Base-by-base conservation (phyloP, 2,888 invertebrate species). In the Abrostola tripartita region DNA sequence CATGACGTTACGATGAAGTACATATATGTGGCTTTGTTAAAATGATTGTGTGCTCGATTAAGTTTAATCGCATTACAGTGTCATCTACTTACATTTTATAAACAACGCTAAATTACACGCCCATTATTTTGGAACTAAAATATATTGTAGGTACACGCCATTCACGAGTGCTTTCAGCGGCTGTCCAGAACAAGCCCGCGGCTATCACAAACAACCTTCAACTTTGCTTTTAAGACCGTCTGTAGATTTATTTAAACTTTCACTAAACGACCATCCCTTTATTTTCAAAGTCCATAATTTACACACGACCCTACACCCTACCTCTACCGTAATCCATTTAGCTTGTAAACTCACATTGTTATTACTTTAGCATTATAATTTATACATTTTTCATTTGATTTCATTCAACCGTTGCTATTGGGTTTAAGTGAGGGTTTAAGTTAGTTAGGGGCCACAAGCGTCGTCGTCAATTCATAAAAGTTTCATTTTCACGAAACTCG, bases 171-270 rank as follows among this genome's bases (percentile, higher is more conserved):
- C 70, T 71, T 78, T 71, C 67, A 69, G 63, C 42, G 56, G 54
- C 64, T 67, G 66, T 58, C 66, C 68, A 70, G 51, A 76, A 64
- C 68, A 70, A 59, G 74, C 72, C 69, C 59, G 66, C 64, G 79
- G 82, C 81, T 75, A 81, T 77, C 78, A 71, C 74, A 78, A 82
- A 82, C 83, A 78, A 81, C 81, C 76, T 81, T 63, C 54, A 84
- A 85, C 86, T 88, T 87, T 85, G 82, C 86, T 86, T 86, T 89
- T 84, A 86, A 85, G 81, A 82, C 80, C 73, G 60, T 78, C 81
- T 76, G 72, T 81, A 80, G 73, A 82, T 82, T 86, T 70, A 71
- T 77, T 71, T 73, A 81, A 85, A 86, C 82, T 83, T 87, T 82
- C 76, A 81, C 78, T 74, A 76, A 78, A 75, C 79, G 74, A 76